phyloP scores from a whole-genome alignment of 2,113 vertebrate species.

The Pterocles burchelli region DNA sequence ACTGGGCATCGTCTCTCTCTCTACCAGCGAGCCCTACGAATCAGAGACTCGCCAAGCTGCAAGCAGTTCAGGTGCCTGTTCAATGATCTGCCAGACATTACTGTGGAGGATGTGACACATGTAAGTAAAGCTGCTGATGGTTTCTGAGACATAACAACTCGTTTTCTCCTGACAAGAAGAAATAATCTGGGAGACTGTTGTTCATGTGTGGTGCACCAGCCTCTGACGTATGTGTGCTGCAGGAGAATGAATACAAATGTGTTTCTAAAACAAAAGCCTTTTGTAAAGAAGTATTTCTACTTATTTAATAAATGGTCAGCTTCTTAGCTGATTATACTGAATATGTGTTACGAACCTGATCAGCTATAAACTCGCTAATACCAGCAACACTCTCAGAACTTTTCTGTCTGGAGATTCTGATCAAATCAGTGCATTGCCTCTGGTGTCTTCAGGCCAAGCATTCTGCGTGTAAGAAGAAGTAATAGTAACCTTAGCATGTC shows the following conservation, averaged over 20 bases:
- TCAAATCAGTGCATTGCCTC: not conserved
- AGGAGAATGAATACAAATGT: not conserved
- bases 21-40: constrained; percentile 85
- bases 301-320: not conserved
- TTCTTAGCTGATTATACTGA: not conserved
- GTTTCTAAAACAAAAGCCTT: not conserved
- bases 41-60: constrained; percentile 84
- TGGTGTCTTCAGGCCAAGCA: not conserved
- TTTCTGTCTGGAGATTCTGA: not conserved
- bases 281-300: not conserved
- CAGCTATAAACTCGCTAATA: not conserved
- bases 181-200: not conserved
- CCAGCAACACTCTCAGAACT: not conserved
- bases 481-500: not conserved
- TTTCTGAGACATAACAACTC: not conserved
- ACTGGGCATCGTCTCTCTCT: constrained; percentile 89
- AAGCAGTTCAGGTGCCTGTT: constrained; percentile 77
- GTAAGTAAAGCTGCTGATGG: constrained; percentile 68
- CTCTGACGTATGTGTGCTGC: not conserved
- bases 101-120: constrained; percentile 85
- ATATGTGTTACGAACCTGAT: not conserved
- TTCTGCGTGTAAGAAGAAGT: not conserved
- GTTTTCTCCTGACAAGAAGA: not conserved
- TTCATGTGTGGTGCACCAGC: accelerated
- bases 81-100: constrained; percentile 76